Evolutionary conservation across 1,140 invertebrate genomes (phyloP).

Genomic region (Pomacea maculata): DNA sequence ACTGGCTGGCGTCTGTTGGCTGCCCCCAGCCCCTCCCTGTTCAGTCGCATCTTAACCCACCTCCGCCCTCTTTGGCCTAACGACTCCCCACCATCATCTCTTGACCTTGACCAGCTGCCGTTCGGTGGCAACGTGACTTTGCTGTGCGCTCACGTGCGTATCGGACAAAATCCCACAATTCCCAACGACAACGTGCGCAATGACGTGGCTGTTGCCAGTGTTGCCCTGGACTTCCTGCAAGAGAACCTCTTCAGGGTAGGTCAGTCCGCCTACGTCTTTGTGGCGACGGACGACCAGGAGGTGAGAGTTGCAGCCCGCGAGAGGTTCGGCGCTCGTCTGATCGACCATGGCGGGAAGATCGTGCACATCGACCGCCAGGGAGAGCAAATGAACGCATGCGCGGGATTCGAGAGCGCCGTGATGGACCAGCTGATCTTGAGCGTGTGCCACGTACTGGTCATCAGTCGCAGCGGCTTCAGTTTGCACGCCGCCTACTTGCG

Average conservation of each 20-base stretch:
- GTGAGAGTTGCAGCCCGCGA: constrained; percentile 14
- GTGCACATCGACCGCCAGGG: constrained; percentile 25
- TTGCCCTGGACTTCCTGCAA: constrained; percentile 18
- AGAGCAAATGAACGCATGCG: constrained; percentile 2
- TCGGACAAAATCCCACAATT: constrained; percentile 28
- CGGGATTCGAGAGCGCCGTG: constrained; percentile 19
- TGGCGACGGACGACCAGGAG: constrained; percentile 28
- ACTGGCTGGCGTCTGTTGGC: constrained; percentile 8
- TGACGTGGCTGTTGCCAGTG: neutral
- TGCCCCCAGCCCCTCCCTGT: neutral
- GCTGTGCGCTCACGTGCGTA: constrained; percentile 26
- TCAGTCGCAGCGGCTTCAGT: constrained; percentile 27
- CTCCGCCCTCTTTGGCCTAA: neutral
- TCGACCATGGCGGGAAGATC: constrained; percentile 24
- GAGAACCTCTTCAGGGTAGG: neutral
- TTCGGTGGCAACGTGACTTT: neutral
- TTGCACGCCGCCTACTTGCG: constrained; percentile 21
- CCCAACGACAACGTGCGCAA: constrained; percentile 20
- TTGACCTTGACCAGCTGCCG: neutral
- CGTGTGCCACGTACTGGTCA: constrained; percentile 24
- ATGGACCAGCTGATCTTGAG: constrained; percentile 27
- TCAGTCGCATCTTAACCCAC: neutral
- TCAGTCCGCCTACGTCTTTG: constrained; percentile 21
- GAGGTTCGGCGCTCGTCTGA: constrained; percentile 1
- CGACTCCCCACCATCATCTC: neutral